A percentile compares a stretch with the other conserved stretches of the same genome.
Evolutionary conservation across 2,888 invertebrate genomes (phyloP).

Genomic region (Cremastobaeus sp.): DNA sequence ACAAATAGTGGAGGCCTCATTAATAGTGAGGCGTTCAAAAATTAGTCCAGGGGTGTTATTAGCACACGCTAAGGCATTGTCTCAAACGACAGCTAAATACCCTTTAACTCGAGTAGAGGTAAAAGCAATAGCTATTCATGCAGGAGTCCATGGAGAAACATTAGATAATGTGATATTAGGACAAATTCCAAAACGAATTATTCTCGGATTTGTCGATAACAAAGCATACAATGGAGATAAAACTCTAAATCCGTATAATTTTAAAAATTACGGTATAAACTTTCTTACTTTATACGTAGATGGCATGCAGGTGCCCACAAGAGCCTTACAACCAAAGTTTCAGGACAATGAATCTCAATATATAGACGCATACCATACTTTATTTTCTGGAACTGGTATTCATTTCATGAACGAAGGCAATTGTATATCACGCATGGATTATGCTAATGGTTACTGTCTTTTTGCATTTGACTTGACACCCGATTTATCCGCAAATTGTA

Average conservation of each 20-base stretch:
- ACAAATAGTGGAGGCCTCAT: conserved; percentile 32
- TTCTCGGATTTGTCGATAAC: conserved; percentile 66
- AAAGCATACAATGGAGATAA: conserved; percentile 59
- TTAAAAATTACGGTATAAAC: conserved; percentile 44
- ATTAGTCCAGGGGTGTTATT: conserved; percentile 63
- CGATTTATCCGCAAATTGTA: conserved; percentile 63
- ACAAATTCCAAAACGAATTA: conserved; percentile 67
- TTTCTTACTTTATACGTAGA: not conserved
- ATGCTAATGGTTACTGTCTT: conserved; percentile 59
- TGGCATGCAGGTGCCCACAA: conserved; percentile 42
- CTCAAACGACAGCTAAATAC: conserved; percentile 48
- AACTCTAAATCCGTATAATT: conserved; percentile 54
- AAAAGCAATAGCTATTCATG: conserved; percentile 61
- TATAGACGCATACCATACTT: conserved; percentile 62
- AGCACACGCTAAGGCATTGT: conserved; percentile 62
- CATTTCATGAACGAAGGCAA: conserved; percentile 62
- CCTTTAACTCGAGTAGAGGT: conserved; percentile 50
- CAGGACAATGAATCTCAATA: not conserved
- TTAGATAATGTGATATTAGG: conserved; percentile 69
- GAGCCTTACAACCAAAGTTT: conserved; percentile 60
- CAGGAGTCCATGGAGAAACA: conserved; percentile 60
- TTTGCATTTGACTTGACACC: conserved; percentile 66
- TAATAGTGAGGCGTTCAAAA: conserved; percentile 61
- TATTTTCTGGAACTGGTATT: too few species aligned
- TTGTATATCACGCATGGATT: conserved; percentile 46